A percentile compares a stretch with the other conserved stretches of the same genome.
phyloP scores from a whole-genome alignment of 2,113 vertebrate genomes.

The Agelaius phoeniceus region DNA sequence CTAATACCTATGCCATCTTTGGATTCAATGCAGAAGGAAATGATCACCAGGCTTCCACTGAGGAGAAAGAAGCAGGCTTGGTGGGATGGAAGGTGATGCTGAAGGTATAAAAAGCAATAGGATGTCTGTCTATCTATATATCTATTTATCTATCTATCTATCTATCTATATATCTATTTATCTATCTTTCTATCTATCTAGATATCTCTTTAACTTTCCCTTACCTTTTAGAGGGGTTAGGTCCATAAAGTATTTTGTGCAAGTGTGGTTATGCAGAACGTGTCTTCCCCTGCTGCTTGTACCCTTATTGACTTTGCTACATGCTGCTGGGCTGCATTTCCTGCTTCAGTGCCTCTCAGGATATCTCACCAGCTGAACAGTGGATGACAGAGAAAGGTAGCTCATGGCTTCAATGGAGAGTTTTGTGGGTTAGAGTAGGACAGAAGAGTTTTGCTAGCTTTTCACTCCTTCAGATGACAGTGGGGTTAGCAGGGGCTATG shows the following conservation, averaged over 20 bases:
- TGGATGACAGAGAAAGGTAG: background rate
- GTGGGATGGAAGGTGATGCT: background rate
- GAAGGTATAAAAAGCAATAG: background rate
- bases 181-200: background rate
- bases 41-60: background rate
- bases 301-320: background rate
- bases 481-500: background rate
- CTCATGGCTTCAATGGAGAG: background rate
- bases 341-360: background rate
- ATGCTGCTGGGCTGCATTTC: background rate
- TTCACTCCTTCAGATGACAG: background rate
- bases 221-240: background rate
- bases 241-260: background rate
- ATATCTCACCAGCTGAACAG: background rate
- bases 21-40: background rate
- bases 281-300: background rate
- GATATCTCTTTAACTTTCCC: background rate
- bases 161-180: background rate
- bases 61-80: background rate
- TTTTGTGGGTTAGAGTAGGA: background rate
- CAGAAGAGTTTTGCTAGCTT: background rate
- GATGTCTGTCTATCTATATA: background rate
- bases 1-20: background rate
- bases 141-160: no score
- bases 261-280: rapidly evolving